Percentiles rank a stretch among this genome's conserved stretches.
Evolutionary conservation across 1,140 invertebrate genomes (phyloP).

Genomic region (Dendroctonus ponderosae): DNA sequence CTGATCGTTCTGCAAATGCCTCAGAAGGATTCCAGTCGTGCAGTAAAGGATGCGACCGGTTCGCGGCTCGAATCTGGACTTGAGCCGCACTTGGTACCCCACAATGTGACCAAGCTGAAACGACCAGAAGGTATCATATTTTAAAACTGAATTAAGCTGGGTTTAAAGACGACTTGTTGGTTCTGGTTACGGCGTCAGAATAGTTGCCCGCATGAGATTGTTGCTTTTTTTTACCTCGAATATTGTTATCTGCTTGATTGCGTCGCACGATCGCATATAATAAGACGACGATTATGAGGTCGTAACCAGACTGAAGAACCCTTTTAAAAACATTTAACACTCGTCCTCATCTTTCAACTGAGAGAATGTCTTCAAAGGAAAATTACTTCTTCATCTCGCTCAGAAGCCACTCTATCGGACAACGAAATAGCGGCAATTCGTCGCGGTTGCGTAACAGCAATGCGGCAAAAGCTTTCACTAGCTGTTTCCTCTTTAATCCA

Average conservation of each 20-base stretch:
- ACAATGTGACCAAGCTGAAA: conserved; percentile 66
- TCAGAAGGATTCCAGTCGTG: conserved; percentile 65
- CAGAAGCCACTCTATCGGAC: conserved; percentile 67
- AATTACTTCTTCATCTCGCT: conserved; percentile 58
- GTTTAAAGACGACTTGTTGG: not conserved
- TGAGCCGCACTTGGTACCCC: conserved; percentile 65
- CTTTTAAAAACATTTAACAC: too few species aligned
- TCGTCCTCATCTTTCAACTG: too few species aligned
- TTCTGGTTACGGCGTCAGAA: too few species aligned
- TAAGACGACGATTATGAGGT: too few species aligned
- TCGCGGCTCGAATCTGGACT: conserved; percentile 43
- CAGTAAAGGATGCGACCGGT: conserved; percentile 67
- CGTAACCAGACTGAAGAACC: not conserved
- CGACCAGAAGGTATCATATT: not conserved
- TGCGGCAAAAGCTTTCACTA: conserved; percentile 59
- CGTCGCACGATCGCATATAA: too few species aligned
- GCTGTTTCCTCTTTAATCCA: conserved; percentile 53
- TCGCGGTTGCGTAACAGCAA: conserved; percentile 75
- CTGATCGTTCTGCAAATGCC: conserved; percentile 57
- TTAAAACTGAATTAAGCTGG: not conserved
- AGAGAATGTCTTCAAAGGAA: not conserved
- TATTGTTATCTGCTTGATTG: too few species aligned
- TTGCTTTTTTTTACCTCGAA: too few species aligned
- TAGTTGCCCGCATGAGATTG: too few species aligned
- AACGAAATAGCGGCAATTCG: conserved; percentile 73